These are phyloP conservation scores for Trachymyrmex cornetzi DNA, from an alignment of 1,140 invertebrate species.

Conservation along the genomic window DNA sequence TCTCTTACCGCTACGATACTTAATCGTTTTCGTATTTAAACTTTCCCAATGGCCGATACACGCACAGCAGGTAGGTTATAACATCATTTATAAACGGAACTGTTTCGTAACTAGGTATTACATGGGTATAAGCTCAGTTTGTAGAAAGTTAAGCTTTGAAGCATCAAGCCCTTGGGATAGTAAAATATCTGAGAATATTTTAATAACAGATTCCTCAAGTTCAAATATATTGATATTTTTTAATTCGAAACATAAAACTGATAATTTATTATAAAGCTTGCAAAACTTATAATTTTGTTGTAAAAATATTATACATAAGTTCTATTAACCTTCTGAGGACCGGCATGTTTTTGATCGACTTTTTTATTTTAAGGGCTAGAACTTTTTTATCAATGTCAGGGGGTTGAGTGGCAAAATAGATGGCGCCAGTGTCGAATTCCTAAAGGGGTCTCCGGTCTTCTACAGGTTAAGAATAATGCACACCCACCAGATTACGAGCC, in stretches of 20 bases:
- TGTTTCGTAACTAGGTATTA: constrained; percentile 33
- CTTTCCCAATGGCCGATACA: not conserved
- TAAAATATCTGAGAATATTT: not conserved
- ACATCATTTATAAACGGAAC: constrained; percentile 8
- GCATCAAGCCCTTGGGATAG: not conserved
- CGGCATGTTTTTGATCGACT: too few species aligned
- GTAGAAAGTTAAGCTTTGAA: not conserved
- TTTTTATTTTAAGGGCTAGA: too few species aligned
- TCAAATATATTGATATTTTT: not conserved
- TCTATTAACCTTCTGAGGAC: not conserved
- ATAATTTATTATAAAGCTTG: constrained; percentile 18
- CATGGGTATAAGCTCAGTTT: constrained; percentile 9
- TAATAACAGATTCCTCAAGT: not conserved
- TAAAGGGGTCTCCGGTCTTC: too few species aligned
- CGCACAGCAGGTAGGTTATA: not conserved
- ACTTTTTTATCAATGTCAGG: too few species aligned
- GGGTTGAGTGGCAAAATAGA: too few species aligned
- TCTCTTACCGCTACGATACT: not conserved
- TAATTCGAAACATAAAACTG: not conserved
- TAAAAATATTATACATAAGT: not conserved
- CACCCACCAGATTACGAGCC: too few species aligned
- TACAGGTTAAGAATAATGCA: not conserved
- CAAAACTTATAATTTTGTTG: not conserved
- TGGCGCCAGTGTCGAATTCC: too few species aligned
- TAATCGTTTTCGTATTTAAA: constrained; percentile 21